Conservation (phyloP, 2,888 invertebrate species). For the Drosophila diplacantha region DNA sequence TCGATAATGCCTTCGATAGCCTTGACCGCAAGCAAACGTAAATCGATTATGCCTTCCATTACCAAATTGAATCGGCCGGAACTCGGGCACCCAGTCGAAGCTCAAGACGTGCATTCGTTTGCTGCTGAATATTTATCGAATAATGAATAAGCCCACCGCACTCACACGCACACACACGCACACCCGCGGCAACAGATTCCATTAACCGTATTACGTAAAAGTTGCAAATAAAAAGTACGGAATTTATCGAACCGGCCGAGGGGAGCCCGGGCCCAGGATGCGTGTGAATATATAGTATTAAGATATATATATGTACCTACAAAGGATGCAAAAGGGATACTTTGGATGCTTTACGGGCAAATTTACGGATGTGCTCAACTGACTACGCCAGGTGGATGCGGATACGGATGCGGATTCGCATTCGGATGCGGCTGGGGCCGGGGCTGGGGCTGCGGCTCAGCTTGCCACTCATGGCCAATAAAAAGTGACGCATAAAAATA, state of each 20-base stretch:
- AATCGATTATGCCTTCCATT: conserved; percentile 31
- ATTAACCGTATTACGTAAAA: conserved; percentile 37
- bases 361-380: conserved; percentile 35
- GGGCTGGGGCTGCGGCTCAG: neutral
- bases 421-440: neutral
- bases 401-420: neutral
- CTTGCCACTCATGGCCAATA: conserved; percentile 58
- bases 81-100: neutral
- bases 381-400: conserved; percentile 24
- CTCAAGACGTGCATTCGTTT: conserved; percentile 27
- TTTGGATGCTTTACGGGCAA: conserved; percentile 29
- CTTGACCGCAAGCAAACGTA: conserved; percentile 1
- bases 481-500: conserved; percentile 66
- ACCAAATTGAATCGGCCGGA: conserved; percentile 27
- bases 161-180: neutral
- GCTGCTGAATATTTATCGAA: conserved; percentile 39
- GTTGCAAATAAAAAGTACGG: conserved; percentile 31
- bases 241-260: conserved; percentile 24
- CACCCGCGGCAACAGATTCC: conserved; percentile 13
- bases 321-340: conserved; percentile 18
- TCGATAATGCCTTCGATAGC: conserved; percentile 6
- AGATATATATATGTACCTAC: neutral
- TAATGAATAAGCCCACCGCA: conserved; percentile 29
- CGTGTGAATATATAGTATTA: neutral
- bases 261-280: neutral